Conservation (phyloP, 2,888 invertebrate genomes). For the Lamellibrachia columna region DNA sequence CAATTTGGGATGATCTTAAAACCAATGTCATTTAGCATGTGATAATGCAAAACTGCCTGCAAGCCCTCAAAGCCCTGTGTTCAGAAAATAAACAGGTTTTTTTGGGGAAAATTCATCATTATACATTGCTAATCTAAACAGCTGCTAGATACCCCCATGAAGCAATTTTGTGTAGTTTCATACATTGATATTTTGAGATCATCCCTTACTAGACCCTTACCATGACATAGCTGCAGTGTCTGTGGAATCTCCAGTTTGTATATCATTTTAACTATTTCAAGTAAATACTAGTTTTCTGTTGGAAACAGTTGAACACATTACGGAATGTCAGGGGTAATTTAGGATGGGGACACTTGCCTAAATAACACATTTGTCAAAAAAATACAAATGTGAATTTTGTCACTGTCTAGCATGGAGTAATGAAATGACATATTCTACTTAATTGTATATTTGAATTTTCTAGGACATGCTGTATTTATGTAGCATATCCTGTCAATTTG, state of each 20-base stretch:
- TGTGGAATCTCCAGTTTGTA: background rate
- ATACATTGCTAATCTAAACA: background rate
- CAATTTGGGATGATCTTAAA: background rate
- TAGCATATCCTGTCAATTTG: background rate
- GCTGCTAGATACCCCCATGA: background rate
- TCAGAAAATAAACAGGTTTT: no score
- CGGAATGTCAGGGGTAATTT: no score
- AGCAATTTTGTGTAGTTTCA: background rate
- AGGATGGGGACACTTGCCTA: no score
- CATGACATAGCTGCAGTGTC: background rate
- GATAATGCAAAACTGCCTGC: background rate
- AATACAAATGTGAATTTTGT: background rate
- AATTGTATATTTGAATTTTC: background rate
- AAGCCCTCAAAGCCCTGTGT: no score
- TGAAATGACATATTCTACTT: background rate
- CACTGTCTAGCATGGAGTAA: slow-evolving; percentile 13
- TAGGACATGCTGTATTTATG: background rate
- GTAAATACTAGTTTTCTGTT: no score
- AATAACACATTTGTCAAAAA: background rate
- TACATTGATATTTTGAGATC: no score
- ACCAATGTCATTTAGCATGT: background rate
- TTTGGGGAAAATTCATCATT: no score
- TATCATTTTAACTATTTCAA: no score
- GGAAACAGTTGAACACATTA: no score
- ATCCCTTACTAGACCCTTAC: no score